Percentiles rank a stretch among this genome's conserved stretches.
Conservation (phyloP, 2,888 invertebrate species). For the Conistra vaccinii region DNA sequence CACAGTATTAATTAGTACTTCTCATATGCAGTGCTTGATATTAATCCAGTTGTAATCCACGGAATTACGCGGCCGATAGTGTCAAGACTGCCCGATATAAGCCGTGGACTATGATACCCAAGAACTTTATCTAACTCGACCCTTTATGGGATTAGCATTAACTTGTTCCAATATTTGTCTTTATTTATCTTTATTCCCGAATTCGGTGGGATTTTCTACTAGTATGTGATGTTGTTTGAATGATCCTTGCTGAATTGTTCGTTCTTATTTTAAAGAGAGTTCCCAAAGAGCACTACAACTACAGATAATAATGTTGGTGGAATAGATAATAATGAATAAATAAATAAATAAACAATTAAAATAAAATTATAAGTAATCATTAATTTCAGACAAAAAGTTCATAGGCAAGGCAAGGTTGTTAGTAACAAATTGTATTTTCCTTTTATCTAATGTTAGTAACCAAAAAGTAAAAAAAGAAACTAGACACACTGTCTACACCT, state of each 20-base stretch:
- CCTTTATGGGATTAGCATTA: slow-evolving; percentile 87
- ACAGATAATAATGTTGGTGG: background rate
- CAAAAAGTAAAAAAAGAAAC: no score
- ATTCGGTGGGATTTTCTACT: slow-evolving; percentile 67
- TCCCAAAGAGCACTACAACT: background rate
- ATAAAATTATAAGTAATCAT: no score
- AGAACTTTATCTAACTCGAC: slow-evolving; percentile 83
- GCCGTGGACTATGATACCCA: slow-evolving; percentile 82
- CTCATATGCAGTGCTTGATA: slow-evolving; percentile 78
- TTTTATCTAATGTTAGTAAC: no score
- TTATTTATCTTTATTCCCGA: slow-evolving; percentile 80
- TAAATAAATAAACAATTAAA: no score
- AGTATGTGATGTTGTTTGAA: slow-evolving; percentile 63
- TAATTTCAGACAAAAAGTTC: no score
- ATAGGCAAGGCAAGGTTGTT: no score
- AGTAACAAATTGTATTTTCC: no score
- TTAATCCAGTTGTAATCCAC: slow-evolving; percentile 81
- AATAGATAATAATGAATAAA: slow-evolving; percentile 4
- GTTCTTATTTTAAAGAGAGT: slow-evolving; percentile 21
- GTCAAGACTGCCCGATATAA: slow-evolving; percentile 83
- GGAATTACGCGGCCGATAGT: slow-evolving; percentile 83
- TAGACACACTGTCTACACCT: no score
- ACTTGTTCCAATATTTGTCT: slow-evolving; percentile 84
- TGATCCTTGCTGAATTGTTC: slow-evolving; percentile 5
- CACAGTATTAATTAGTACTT: slow-evolving; percentile 77